phyloP scores from a whole-genome alignment of 2,888 invertebrate genomes.

The Diadromus collaris region DNA sequence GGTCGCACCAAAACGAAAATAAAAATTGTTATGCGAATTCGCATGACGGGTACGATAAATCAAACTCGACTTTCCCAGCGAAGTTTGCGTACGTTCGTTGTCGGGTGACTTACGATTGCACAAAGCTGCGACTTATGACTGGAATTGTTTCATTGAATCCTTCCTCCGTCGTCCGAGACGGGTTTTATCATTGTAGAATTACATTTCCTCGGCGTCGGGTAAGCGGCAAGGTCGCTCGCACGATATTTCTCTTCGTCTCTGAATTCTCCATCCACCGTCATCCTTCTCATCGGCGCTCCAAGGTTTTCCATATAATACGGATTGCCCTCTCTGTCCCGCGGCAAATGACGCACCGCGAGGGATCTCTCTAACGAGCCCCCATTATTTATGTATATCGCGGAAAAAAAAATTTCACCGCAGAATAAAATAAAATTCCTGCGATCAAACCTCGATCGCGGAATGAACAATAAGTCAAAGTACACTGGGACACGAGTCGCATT shows the following conservation, averaged over 20 bases:
- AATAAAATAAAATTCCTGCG: not conserved
- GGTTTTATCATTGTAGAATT: constrained; percentile 13
- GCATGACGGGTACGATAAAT: not conserved
- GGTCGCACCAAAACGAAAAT: not conserved
- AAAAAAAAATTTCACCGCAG: constrained; percentile 29
- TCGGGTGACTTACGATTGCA: not conserved
- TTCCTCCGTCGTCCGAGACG: not conserved
- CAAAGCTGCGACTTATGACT: not conserved
- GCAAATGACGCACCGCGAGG: constrained; percentile 25
- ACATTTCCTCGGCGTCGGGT: constrained; percentile 12
- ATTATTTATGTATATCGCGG: not conserved
- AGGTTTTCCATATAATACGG: constrained; percentile 42
- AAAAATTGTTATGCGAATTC: not conserved
- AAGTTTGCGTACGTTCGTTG: not conserved
- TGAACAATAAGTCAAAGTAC: too few relatives aligned
- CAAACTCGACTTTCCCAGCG: not conserved
- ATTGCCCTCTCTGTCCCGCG: constrained; percentile 19
- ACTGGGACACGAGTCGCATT: too few relatives aligned
- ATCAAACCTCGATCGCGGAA: too few relatives aligned
- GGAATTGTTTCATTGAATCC: constrained; percentile 20
- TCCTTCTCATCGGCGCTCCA: constrained; percentile 37
- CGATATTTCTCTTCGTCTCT: constrained; percentile 42
- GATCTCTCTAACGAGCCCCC: not conserved
- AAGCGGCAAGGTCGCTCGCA: constrained; percentile 37
- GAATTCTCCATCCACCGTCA: constrained; percentile 12